Evolutionary conservation across 2,888 invertebrate genomes (phyloP), one percentile per base, ranked within the genome.

Genomic region (Apodemia zela): DNA sequence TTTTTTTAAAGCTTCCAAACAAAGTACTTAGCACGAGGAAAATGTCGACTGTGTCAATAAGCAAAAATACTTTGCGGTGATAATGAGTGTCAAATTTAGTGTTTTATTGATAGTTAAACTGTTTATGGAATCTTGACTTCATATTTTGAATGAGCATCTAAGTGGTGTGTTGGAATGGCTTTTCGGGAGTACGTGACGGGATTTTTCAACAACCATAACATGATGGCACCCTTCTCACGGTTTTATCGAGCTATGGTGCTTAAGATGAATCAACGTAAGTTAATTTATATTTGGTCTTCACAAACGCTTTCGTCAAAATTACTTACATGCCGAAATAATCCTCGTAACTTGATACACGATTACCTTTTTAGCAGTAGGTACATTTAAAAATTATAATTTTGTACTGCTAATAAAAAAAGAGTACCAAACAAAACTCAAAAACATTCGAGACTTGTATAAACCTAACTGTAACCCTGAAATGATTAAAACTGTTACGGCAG

Each of bases 21-120:
- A 58, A 21, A 45, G n/a, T 17, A 59, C 29, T 13, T 49, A 65
- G 38, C 21, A 67, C 62, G 60, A 65, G 61, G 61, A 68, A 66
- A 66, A 75, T 75, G 75, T 68, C 66, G 59, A 67, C n/a, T 29
- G 29, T 57, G 67, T 61, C 63, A 62, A 45, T 66, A 58, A 49
- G 60, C 60, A 65, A 63, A 66, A 68, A 71, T 71, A 73, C 72
- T 79, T 71, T 69, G 73, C 76, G 80, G 89, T 89, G 87, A 89
- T 89, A 87, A 89, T 89, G 86, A 85, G 89, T 89, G 89, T 89
- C 89, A 89, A 89, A 89, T 85, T 78, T 87, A 85, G 83, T 80
- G 79, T 81, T 79, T 72, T 78, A 80, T 71, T 82, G 80, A 75
- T 79, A 78, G 77, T 67, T 78, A 79, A 75, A 78, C 73, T 74